phyloP scores from a whole-genome alignment of 2,888 invertebrate species.

The Ditula angustiorana region DNA sequence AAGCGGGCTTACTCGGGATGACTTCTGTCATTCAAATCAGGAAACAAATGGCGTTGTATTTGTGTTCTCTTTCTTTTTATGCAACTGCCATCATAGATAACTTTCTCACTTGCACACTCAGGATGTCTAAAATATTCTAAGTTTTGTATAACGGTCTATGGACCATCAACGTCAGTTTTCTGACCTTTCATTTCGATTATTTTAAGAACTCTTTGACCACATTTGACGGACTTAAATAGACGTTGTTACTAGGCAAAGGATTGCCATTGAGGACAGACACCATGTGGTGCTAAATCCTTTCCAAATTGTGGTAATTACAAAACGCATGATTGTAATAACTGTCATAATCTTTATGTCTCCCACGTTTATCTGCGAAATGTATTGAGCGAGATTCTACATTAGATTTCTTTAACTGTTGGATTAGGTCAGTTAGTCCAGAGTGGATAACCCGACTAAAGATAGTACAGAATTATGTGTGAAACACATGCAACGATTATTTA shows the following conservation, averaged over 20 bases:
- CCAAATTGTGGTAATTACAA: conserved; percentile 10
- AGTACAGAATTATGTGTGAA: background rate
- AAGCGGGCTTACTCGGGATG: too few relatives aligned
- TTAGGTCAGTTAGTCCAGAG: conserved; percentile 13
- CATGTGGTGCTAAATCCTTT: conserved; percentile 32
- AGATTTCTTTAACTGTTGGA: conserved; percentile 2
- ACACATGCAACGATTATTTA: background rate
- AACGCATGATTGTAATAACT: conserved; percentile 33
- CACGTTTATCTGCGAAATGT: conserved; percentile 22
- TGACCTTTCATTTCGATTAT: too few relatives aligned
- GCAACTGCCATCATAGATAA: too few relatives aligned
- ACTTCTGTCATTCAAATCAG: too few relatives aligned
- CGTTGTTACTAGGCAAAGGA: conserved; percentile 14
- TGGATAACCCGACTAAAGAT: background rate
- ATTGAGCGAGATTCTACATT: background rate
- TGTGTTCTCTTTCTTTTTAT: too few relatives aligned
- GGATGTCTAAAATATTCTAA: too few relatives aligned
- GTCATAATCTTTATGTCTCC: conserved; percentile 16
- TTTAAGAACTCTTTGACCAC: background rate
- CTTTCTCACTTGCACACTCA: too few relatives aligned
- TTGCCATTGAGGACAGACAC: background rate
- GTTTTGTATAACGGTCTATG: too few relatives aligned
- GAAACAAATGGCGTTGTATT: too few relatives aligned
- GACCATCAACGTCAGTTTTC: too few relatives aligned
- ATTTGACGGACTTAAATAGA: background rate